Base-by-base conservation (phyloP, 2,113 vertebrate genomes). In the Hippocampus comes region DNA sequence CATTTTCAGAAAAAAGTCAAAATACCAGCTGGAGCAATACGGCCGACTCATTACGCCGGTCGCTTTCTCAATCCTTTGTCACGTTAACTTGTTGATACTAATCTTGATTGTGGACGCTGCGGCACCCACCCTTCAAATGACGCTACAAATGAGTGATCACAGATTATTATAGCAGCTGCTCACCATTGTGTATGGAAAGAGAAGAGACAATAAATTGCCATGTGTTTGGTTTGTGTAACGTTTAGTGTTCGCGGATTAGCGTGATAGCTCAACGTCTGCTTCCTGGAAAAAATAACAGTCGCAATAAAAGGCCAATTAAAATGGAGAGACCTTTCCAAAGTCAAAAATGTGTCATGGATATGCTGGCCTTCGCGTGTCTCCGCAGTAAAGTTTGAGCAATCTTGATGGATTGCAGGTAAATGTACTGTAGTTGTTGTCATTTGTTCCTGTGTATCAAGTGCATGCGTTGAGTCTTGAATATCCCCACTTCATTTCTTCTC, bases 11-110 rank as follows among this genome's bases (percentile, higher is more conserved):
- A 49, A 12, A 15, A 66, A 65, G 46, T 63, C 12, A 73, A 69
- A 49, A 63, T 56, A 68, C 17, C 70, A 69, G 17, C 55, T 7
- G 10, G 59, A 78, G 41, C 9, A 18, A 61, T 61, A 25, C 5
- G 23, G 9, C 64, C 66, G 18, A 27, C 25, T 41, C 46, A 55
- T 51, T 46, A 38, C 3, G 51, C 34, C 23, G 12, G 11, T 49
- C 49, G 6, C 71, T 41, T 67, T 63, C n/a, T 46, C 18, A 11
- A 17, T 5, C 57, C 17, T 61, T 25, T 71, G 49, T 57, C 30
- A 25, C 17, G 2, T 63, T 61, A 42, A n/a, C 48, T 20, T 25
- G 12, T 14, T 21, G 34, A 30, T 27, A 30, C 30, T 30, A 60
- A 60, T 60, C 57, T 25, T 5, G 23, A 59, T 59, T 27, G 25